Base-by-base conservation (phyloP, 1,140 invertebrate species). In the Bilobella aurantiaca region DNA sequence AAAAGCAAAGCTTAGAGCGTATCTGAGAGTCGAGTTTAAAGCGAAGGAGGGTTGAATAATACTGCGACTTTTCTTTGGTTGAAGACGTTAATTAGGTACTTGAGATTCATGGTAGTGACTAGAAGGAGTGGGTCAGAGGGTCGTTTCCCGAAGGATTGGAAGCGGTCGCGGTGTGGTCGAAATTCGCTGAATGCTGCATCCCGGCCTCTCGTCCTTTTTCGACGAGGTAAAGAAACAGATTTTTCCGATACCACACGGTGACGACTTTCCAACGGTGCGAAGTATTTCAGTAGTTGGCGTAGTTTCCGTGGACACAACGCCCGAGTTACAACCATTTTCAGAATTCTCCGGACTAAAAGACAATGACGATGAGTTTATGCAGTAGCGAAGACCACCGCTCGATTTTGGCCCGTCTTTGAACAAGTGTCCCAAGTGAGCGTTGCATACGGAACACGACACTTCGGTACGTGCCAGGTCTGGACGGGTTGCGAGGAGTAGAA, bases 401-500 rank as follows among this genome's bases (percentile, higher is more conserved):
- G 81, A 79, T 69, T 78, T 77, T 23, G 83, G 83, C 64, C 83
- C 83, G 74, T 84, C 83, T 53, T 82, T 78, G 74, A 77, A 84
- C 25, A 84, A 79, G 74, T 84, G 83, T 2, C 83, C 83, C 2
- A 84, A 74, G 74, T 84, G 83, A 32, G 82, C 77, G 59, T 77
- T 75, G 73, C 83, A 84, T 66, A 80, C 65, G 23, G 90, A 85
- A 77, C 93, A 97, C 70, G 85, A 72, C 0, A 79, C 78, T 69
- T 79, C 78, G 0, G 75, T 80, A 29, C 78, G 64, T 2, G 68
- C 69, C 21, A 73, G 56, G 31, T 73, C 71, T 5, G 71, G 71
- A 49, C 66, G 67, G 1, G 71, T 57, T 83, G 93, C 89, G 82
- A 95, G 86, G 82, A 93, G 87, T 85, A 95, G 86, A 83, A 94